Evolutionary conservation across 2,113 vertebrate genomes (phyloP), one percentile per base, ranked within the genome.

Genomic region (Sturnus vulgaris): DNA sequence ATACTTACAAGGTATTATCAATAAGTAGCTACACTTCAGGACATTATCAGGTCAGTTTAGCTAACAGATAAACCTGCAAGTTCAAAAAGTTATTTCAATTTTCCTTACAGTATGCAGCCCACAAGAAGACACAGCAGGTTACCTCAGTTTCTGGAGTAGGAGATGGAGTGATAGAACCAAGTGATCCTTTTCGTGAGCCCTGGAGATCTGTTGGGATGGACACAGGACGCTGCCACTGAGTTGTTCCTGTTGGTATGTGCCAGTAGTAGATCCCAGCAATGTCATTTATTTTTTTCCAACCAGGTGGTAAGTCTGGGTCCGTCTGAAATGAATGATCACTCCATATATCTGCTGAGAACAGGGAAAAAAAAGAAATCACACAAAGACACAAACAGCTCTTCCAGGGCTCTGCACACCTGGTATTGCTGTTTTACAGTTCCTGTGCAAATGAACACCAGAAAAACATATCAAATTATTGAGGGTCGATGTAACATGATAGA

Each of bases 71-170:
- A 77, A 68, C 59, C 56, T 79, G 72, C 81, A 95, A 92, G 23
- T 57, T 90, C 72, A 85, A 88, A 82, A 87, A 92, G 42, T 92
- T 72, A 90, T 44, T 88, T 70, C 23, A 16, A 22, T 72, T 92
- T 65, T 86, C 82, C 52, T 83, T 31, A 60, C 27, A 92, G n/a
- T 55, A 72, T 16, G 61, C 57, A 84, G 17, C 12, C 12, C 59
- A 50, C 24, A 89, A 86, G 64, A 96, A 95, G 56, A 80, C 28
- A 92, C 25, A 90, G 53, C 30, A n/a, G 50, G 87, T 98, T 98
- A 98, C 98, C 98, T 99, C 99, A 8, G 98, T 98, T 97, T 99
- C 99, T 79, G 99, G 99, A 93, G 99, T 99, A 84, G 99, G 98
- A 72, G 99, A 99, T 3, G 99, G 98, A 37, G 98, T 99, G 60